These are phyloP conservation scores for Pediacus dermestoides DNA, from an alignment of 2,888 invertebrate species.

Conservation along the genomic window DNA sequence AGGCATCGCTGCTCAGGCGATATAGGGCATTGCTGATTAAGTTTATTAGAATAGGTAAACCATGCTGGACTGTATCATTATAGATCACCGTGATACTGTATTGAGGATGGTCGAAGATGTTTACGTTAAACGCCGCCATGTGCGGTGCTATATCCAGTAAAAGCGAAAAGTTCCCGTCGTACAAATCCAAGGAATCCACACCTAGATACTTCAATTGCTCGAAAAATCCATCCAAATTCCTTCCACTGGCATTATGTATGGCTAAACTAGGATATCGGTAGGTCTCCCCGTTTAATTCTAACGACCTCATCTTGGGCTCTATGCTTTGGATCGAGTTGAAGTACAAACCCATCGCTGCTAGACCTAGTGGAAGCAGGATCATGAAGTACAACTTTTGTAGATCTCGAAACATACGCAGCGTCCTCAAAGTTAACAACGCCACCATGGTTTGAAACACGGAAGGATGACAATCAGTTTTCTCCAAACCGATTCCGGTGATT, in stretches of 20 bases:
- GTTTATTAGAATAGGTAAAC: constrained; percentile 72
- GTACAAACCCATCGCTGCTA: constrained; percentile 67
- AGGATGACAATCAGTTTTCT: constrained; percentile 62
- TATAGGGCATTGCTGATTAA: constrained; percentile 67
- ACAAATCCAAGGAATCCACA: constrained; percentile 50
- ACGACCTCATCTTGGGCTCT: constrained; percentile 60
- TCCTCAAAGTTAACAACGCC: constrained; percentile 64
- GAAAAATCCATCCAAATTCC: constrained; percentile 42
- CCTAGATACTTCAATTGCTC: constrained; percentile 42
- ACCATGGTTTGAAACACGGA: constrained; percentile 61
- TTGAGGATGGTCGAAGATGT: constrained; percentile 53
- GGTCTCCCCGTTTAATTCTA: constrained; percentile 60
- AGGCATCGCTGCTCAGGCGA: constrained; percentile 54
- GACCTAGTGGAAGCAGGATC: constrained; percentile 66
- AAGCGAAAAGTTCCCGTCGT: constrained; percentile 64
- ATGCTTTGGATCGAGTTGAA: constrained; percentile 59
- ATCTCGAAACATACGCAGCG: constrained; percentile 62
- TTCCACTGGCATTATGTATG: constrained; percentile 56
- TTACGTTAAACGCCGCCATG: constrained; percentile 65
- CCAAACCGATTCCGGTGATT: constrained; percentile 58
- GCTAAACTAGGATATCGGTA: constrained; percentile 60
- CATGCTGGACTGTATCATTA: constrained; percentile 77
- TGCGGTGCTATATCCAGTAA: constrained; percentile 61
- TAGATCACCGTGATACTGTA: constrained; percentile 63
- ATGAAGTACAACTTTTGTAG: constrained; percentile 69